These are phyloP conservation scores for Drusus annulatus DNA, from an alignment of 1,140 invertebrate species.

Conservation along the genomic window DNA sequence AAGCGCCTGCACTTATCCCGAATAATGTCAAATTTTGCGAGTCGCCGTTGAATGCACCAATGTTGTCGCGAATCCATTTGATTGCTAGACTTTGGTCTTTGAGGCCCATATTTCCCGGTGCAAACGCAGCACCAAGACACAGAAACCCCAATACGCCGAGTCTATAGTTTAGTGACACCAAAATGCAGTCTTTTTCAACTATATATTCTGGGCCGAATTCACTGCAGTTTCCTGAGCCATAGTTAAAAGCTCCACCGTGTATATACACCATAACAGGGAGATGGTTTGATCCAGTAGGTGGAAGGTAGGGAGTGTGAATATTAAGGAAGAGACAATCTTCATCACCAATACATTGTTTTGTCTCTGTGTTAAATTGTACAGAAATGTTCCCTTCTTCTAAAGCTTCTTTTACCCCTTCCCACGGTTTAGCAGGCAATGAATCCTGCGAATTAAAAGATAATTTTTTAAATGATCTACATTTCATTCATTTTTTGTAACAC, in stretches of 20 bases:
- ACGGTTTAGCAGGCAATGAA: constrained; percentile 64
- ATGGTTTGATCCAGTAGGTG: constrained; percentile 49
- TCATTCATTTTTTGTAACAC: too few species aligned
- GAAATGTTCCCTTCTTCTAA: constrained; percentile 66
- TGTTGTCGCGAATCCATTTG: constrained; percentile 76
- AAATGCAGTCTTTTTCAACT: constrained; percentile 43
- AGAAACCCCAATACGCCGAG: constrained; percentile 71
- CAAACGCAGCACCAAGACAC: constrained; percentile 65
- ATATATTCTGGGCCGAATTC: constrained; percentile 45
- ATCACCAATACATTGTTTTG: constrained; percentile 31
- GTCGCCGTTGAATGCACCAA: constrained; percentile 74
- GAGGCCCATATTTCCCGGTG: constrained; percentile 72
- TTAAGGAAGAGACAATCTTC: constrained; percentile 52
- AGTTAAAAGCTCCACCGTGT: constrained; percentile 72
- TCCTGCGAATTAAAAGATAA: constrained; percentile 58
- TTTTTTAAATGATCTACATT: neutral
- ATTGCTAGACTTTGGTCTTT: constrained; percentile 71
- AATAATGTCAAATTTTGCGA: constrained; percentile 73
- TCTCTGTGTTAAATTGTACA: constrained; percentile 57
- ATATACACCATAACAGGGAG: constrained; percentile 77
- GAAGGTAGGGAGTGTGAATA: constrained; percentile 47
- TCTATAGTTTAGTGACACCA: constrained; percentile 50
- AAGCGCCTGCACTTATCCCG: constrained; percentile 73
- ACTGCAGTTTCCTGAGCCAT: constrained; percentile 37
- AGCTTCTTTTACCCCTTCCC: constrained; percentile 67